Conservation (phyloP, 2,113 vertebrate genomes). For the Glaucidium brasilianum region DNA sequence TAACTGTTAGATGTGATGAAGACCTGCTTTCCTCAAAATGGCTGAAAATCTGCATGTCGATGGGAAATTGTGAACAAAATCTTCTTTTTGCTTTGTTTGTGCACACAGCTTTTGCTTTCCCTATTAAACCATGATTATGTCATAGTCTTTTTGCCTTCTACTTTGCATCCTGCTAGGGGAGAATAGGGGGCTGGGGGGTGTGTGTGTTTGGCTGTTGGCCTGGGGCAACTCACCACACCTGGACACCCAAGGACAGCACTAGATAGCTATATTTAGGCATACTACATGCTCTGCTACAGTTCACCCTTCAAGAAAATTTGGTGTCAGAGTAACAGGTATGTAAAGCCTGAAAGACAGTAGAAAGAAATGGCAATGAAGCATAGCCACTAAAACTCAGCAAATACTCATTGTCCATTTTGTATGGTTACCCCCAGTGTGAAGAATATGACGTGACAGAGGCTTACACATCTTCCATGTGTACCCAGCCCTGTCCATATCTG, state of each 20-base stretch:
- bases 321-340: not conserved
- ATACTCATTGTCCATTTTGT: not conserved
- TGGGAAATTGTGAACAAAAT: not conserved
- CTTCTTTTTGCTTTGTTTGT: not conserved
- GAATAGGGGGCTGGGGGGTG: not conserved
- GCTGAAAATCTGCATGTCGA: not conserved
- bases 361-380: not conserved
- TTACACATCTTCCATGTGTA: not conserved
- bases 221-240: not conserved
- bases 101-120: not conserved
- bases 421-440: not conserved
- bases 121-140: not conserved
- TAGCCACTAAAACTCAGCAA: not conserved
- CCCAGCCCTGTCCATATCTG: not conserved
- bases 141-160: not conserved
- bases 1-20: not conserved
- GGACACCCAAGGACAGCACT: not conserved
- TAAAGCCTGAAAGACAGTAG: not conserved
- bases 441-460: not conserved
- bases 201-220: not conserved
- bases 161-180: not conserved
- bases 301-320: not conserved
- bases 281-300: not conserved
- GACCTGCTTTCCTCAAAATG: not conserved
- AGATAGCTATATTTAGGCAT: not conserved